Base-by-base conservation (phyloP, 2,113 vertebrate genomes). In the Lophotis ruficrista region DNA sequence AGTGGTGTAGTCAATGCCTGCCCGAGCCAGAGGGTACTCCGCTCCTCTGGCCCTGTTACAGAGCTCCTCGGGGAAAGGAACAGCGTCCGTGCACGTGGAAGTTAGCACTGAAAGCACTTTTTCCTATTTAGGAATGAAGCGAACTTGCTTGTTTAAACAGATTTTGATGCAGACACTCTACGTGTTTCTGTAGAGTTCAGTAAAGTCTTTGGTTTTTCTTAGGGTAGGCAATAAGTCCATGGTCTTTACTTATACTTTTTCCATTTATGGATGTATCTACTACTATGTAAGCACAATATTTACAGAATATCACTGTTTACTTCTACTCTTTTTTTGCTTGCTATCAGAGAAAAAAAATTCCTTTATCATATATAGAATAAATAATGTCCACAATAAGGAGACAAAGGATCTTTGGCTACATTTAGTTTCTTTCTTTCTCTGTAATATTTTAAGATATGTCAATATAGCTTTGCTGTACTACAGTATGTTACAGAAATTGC, bases 1-100 rank as follows among this genome's bases (percentile, higher is more conserved):
- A 64, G 20, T 20, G 1, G 1, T 12, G 30, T 1, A 10, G 62
- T 2, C 14, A 1, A 1, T 7, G 28, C 23, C 50, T 13, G 37
- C 1, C 9, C 3, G 2, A 45, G 56, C 56, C 56, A 10, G 20
- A 9, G 25, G 25, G 48, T 19, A 4, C 41, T 8, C 22, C 37
- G 23, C n/a, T 14, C 51, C 51, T 53, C n/a, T 3, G 1, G n/a
- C 22, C 57, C 75, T 33, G 10, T 15, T 17, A 7, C 4, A 2
- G 50, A 22, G 4, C 31, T 65, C 38, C 17, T 38, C 0, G 0
- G 6, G 41, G 31, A 58, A 53, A 43, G 45, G 54, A 76, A 3
- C 76, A 14, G 70, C 1, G 0, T 19, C 41, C 8, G 30, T 13
- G 20, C 6, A 27, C 57, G 38, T 48, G 23, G 41, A 43, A 56